Conservation (phyloP, 2,888 invertebrate genomes). For the Bimastos eiseni region DNA sequence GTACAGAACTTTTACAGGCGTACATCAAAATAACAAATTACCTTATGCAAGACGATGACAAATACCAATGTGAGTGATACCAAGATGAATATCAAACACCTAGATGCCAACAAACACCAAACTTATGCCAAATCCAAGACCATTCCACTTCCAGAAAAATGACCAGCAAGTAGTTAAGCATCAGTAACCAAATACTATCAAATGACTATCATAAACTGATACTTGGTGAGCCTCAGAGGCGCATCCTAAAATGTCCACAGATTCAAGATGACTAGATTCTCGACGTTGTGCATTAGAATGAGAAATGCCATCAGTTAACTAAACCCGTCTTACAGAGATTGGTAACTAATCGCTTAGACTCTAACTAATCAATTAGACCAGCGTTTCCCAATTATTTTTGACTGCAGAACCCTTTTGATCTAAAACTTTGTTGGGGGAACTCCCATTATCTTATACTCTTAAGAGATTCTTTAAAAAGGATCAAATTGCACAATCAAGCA, state of each 20-base stretch:
- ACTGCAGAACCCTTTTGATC: no score
- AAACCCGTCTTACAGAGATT: not conserved
- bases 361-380: no score
- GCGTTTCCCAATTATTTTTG: no score
- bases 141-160: not conserved
- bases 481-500: not conserved
- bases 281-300: not conserved
- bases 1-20: not conserved
- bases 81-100: no score
- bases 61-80: not conserved
- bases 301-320: not conserved
- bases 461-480: not conserved
- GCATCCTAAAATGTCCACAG: not conserved
- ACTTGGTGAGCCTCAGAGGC: not conserved
- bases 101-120: not conserved
- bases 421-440: no score
- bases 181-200: not conserved
- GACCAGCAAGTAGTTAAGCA: not conserved
- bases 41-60: not conserved
- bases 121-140: not conserved
- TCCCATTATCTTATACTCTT: not conserved
- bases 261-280: not conserved
- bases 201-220: not conserved
- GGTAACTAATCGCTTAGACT: no score
- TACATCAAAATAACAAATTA: not conserved